These are phyloP conservation scores for Papio anubis DNA, from an alignment of 2,113 vertebrate genomes.

Conservation along the genomic window DNA sequence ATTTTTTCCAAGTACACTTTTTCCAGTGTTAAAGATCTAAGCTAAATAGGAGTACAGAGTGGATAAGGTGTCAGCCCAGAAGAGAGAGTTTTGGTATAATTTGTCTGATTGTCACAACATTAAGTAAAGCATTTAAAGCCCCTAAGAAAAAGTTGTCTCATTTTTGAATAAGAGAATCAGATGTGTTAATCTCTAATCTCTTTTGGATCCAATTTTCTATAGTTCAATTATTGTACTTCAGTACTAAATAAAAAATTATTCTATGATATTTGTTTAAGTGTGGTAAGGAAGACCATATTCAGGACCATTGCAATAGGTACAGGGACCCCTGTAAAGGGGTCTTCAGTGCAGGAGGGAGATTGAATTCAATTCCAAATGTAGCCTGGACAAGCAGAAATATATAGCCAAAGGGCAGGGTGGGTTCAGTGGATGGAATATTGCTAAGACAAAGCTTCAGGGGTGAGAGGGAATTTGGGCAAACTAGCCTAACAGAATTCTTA, in stretches of 20 bases:
- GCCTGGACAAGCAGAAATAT: accelerated
- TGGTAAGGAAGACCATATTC: not conserved
- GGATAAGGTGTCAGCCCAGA: accelerated
- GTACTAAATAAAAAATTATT: not conserved
- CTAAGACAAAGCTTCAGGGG: no score
- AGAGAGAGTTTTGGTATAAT: not conserved
- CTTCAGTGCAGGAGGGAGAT: no score
- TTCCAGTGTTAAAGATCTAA: not conserved
- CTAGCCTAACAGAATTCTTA: accelerated
- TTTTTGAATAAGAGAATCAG: not conserved
- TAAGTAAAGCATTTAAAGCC: not conserved
- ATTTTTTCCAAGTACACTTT: not conserved
- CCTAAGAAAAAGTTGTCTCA: not conserved
- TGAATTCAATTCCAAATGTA: not conserved
- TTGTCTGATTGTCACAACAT: not conserved
- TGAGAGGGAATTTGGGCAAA: not conserved
- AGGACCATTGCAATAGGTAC: no score
- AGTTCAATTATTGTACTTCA: not conserved
- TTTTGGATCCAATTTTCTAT: not conserved
- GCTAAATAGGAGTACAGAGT: not conserved
- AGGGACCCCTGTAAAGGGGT: not conserved
- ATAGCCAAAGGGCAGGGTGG: not conserved
- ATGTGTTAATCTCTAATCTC: not conserved
- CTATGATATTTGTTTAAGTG: not conserved
- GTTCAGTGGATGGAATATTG: not conserved